Base-by-base conservation (phyloP, 2,888 invertebrate genomes). In the Idaea dimidiata region DNA sequence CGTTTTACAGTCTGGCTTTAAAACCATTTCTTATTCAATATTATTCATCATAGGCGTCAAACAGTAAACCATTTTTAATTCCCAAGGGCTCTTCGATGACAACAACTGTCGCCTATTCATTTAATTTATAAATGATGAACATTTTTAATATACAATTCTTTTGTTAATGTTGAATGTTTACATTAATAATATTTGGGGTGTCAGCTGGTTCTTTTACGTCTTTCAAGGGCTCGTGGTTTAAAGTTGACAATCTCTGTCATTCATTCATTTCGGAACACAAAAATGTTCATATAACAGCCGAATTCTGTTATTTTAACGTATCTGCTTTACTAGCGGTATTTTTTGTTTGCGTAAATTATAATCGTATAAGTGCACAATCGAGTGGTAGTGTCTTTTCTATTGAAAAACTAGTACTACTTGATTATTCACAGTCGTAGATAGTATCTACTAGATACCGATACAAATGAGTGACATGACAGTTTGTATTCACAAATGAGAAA, bases 311-410 rank as follows among this genome's bases (percentile, higher is more conserved):
- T 24, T 24, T 69, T 59, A 66, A 69, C 68, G 65, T 59, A 59
- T 62, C 16, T 58, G 60, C 57, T 58, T 60, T 31, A 55, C 24
- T 64, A 64, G 63, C 60, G 63, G 64, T 66, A 65, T 65, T 65
- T 62, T 70, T 63, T 68, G 67, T 66, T 69, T 69, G 62, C 56
- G 55, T 64, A 60, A 65, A 43, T 32, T 32, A 62, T 66, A 60
- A 6, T 62, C 61, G 62, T 55, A 60, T 59, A 33, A 62, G 62
- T 64, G 61, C 58, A 60, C 62, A 64, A 61, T 62, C 64, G 61
- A 70, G 64, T 64, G 65, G 56, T 60, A 53, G 59, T 59, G 57
- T 43, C 58, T 43, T 7, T 16, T 55, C 33, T 10, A 14, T 14
- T 32, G 32, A 43, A 43, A 43, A 43, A 8, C 33, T 43, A 14